A percentile compares a stretch with the other conserved stretches of the same genome.
Evolutionary conservation across 2,888 invertebrate genomes (phyloP).

Genomic region (Dryococelus australis): DNA sequence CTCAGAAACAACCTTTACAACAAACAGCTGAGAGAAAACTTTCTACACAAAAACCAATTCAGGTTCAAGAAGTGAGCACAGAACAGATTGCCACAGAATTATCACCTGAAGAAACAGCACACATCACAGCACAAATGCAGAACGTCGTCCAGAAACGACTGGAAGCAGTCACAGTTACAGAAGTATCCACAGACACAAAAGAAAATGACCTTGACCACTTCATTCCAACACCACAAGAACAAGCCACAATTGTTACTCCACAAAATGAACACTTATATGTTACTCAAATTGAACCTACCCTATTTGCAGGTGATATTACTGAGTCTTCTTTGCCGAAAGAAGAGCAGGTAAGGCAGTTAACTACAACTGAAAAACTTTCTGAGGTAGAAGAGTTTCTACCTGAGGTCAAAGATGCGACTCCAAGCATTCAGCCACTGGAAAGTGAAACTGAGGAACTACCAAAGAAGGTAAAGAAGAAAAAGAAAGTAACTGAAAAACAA

Average conservation of each 20-base stretch:
- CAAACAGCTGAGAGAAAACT: slow-evolving; percentile 45
- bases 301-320: slow-evolving; percentile 47
- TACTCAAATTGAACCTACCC: slow-evolving; percentile 46
- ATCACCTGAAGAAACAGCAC: slow-evolving; percentile 42
- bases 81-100: slow-evolving; percentile 45
- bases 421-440: slow-evolving; percentile 31
- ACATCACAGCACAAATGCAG: slow-evolving; percentile 38
- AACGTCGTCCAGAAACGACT: slow-evolving; percentile 45
- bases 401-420: slow-evolving; percentile 13
- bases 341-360: slow-evolving; percentile 44
- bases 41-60: slow-evolving; percentile 45
- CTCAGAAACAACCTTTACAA: slow-evolving; percentile 42
- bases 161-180: slow-evolving; percentile 42
- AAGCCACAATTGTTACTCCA: slow-evolving; percentile 45
- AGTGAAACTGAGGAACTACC: slow-evolving; percentile 46
- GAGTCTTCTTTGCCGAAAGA: slow-evolving; percentile 37
- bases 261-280: slow-evolving; percentile 43
- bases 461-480: slow-evolving; percentile 53
- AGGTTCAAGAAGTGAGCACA: slow-evolving; percentile 46
- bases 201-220: slow-evolving; percentile 41
- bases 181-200: slow-evolving; percentile 44
- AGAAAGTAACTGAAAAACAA: slow-evolving; percentile 49
- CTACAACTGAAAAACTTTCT: slow-evolving; percentile 38
- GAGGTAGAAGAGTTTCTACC: slow-evolving; percentile 34
- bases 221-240: slow-evolving; percentile 42